Evolutionary conservation across 2,113 vertebrate species (phyloP).

Genomic region (Hymenochirus boettgeri): DNA sequence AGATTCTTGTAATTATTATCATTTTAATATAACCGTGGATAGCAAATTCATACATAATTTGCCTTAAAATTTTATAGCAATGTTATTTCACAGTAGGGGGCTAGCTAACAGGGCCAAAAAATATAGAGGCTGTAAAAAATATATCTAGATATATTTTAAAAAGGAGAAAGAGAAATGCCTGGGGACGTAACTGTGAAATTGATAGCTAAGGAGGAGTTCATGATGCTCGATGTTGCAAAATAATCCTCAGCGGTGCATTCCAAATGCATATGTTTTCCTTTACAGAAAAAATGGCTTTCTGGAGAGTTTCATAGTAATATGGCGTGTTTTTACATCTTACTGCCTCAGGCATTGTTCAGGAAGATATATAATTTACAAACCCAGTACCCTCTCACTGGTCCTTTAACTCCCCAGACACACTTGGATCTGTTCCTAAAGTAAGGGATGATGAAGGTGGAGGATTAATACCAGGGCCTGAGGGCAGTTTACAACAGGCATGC

Average conservation of each 20-base stretch:
- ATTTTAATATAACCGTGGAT: slow-evolving; percentile 23
- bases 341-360: slow-evolving; percentile 22
- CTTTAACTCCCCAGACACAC: slow-evolving; percentile 21
- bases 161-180: slow-evolving; percentile 4
- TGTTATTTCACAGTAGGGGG: slow-evolving; percentile 37
- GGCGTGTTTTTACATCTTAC: slow-evolving; percentile 11
- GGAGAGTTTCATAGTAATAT: slow-evolving; percentile 22
- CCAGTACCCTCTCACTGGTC: slow-evolving; percentile 16
- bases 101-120: slow-evolving; percentile 22
- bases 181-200: slow-evolving; percentile 29
- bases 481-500: slow-evolving; percentile 14
- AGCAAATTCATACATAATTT: slow-evolving; percentile 30
- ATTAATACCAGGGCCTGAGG: slow-evolving; percentile 27
- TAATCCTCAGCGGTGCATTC: slow-evolving; percentile 20
- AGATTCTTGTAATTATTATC: slow-evolving; percentile 29
- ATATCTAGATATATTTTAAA: not conserved
- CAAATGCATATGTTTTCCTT: slow-evolving; percentile 20
- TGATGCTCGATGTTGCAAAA: not conserved
- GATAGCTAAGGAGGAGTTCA: slow-evolving; percentile 29
- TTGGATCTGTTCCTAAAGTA: slow-evolving; percentile 17
- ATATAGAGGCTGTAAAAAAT: slow-evolving; percentile 5
- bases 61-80: slow-evolving; percentile 24
- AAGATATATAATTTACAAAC: slow-evolving; percentile 30
- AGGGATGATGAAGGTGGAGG: slow-evolving; percentile 30
- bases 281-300: slow-evolving; percentile 8